Conservation (phyloP, 2,888 invertebrate species). For the Coleophora flavipennella region DNA sequence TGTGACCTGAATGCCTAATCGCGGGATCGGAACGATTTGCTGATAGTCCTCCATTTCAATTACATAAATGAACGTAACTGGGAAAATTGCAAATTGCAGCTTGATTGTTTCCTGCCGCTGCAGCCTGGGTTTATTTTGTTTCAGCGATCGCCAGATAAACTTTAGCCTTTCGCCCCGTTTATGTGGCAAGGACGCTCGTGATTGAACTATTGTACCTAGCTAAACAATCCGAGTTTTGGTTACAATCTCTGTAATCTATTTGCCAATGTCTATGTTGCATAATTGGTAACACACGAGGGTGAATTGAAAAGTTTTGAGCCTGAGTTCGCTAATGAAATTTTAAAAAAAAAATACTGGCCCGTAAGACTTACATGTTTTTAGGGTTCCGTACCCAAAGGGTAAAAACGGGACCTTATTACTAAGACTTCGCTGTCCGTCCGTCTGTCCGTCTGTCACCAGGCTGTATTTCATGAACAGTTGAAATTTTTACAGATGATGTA, state of each 20-base stretch:
- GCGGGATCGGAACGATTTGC: constrained; percentile 54
- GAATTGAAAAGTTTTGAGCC: no score
- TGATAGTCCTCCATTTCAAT: constrained; percentile 51
- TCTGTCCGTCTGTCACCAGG: no score
- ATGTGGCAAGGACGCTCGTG: constrained; percentile 39
- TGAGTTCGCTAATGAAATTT: no score
- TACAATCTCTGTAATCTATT: constrained; percentile 2
- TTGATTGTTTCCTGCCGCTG: constrained; percentile 60
- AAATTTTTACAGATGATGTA: no score
- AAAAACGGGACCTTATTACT: no score
- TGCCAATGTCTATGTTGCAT: no score
- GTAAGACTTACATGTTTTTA: no score
- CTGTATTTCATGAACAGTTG: no score
- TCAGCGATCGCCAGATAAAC: constrained; percentile 20
- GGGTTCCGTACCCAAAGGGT: no score
- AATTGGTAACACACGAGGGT: no score
- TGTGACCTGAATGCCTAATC: constrained; percentile 60
- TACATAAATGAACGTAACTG: constrained; percentile 51
- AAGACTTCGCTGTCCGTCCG: no score
- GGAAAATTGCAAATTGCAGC: constrained; percentile 34
- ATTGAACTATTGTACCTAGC: constrained; percentile 8
- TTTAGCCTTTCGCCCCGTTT: constrained; percentile 29
- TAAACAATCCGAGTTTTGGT: constrained; percentile 7
- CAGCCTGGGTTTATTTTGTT: constrained; percentile 32
- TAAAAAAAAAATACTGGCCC: no score